Percentiles rank a stretch among this genome's conserved stretches.
Evolutionary conservation across 2,888 invertebrate genomes (phyloP).

Genomic region (Pogonocherus hispidulus): DNA sequence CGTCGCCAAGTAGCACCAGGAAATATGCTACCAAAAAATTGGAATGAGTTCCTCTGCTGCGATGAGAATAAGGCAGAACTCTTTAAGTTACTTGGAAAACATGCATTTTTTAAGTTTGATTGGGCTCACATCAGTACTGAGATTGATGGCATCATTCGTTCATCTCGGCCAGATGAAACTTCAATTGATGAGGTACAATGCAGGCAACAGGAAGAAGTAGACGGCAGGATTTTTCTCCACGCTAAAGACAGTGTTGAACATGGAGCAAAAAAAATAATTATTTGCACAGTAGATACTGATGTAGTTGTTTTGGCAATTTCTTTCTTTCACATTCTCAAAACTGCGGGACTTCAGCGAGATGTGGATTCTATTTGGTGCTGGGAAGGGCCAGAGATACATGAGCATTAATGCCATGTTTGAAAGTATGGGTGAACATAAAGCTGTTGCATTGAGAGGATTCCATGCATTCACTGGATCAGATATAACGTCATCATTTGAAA

Average conservation of each 20-base stretch:
- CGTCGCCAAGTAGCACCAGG: too few relatives aligned
- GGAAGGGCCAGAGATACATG: conserved; percentile 4
- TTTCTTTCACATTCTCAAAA: conserved; percentile 1
- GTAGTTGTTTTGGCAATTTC: neutral
- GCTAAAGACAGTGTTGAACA: conserved; percentile 3
- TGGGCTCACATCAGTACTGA: conserved; percentile 3
- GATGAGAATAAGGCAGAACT: conserved; percentile 1
- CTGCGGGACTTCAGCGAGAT: neutral
- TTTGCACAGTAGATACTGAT: conserved; percentile 1
- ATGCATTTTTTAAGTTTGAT: neutral
- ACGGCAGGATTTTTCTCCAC: neutral
- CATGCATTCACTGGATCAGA: conserved; percentile 4
- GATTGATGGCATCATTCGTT: conserved; percentile 6
- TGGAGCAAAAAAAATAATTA: neutral
- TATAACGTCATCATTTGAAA: conserved; percentile 4
- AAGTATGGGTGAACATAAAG: conserved; percentile 12
- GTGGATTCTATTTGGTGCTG: conserved; percentile 5
- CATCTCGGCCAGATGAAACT: neutral
- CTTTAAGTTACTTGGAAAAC: conserved; percentile 2
- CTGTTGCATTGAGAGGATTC: conserved; percentile 3
- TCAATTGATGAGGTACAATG: neutral
- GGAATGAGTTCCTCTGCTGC: neutral
- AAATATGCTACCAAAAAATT: neutral
- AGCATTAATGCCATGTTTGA: conserved; percentile 9
- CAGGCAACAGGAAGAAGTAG: conserved; percentile 1